phyloP scores from a whole-genome alignment of 2,888 invertebrate species.

The Caenorhabditis sinica region DNA sequence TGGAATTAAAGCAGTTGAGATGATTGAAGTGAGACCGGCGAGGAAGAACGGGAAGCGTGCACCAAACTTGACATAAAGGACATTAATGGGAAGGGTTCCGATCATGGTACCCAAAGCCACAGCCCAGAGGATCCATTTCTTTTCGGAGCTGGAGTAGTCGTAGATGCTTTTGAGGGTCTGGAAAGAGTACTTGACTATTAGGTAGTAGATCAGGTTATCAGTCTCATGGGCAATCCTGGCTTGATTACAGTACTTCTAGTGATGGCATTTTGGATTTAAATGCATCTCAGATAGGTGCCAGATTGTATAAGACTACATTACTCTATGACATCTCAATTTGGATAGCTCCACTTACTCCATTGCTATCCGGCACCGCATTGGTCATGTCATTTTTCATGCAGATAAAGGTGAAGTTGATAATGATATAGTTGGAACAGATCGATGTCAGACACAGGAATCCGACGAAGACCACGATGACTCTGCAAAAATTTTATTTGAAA shows the following conservation, averaged over 20 bases:
- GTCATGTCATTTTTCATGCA: constrained; percentile 74
- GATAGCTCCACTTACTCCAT: constrained; percentile 30
- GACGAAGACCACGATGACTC: constrained; percentile 64
- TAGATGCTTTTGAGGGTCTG: constrained; percentile 63
- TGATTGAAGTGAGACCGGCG: constrained; percentile 67
- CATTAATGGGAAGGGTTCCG: constrained; percentile 78
- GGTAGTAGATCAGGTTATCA: no score
- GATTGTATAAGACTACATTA: no score
- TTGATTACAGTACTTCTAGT: no score
- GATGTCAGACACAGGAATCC: constrained; percentile 73
- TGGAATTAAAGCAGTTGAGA: constrained; percentile 69
- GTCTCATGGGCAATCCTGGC: no score
- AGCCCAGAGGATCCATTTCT: constrained; percentile 76
- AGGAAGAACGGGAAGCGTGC: constrained; percentile 71
- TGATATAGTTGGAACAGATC: constrained; percentile 74
- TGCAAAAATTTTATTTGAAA: constrained; percentile 27
- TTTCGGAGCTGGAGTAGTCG: constrained; percentile 71
- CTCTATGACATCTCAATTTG: no score
- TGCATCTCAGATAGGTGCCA: no score
- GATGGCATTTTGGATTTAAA: no score
- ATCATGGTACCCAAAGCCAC: constrained; percentile 77
- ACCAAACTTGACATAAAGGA: constrained; percentile 75
- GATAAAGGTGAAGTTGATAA: constrained; percentile 77
- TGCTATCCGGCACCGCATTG: constrained; percentile 41
- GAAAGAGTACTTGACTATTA: no score